Percentiles rank a stretch among this genome's conserved stretches.
Evolutionary conservation across 2,888 invertebrate genomes (phyloP).

Genomic region (Lasioglossum morio): DNA sequence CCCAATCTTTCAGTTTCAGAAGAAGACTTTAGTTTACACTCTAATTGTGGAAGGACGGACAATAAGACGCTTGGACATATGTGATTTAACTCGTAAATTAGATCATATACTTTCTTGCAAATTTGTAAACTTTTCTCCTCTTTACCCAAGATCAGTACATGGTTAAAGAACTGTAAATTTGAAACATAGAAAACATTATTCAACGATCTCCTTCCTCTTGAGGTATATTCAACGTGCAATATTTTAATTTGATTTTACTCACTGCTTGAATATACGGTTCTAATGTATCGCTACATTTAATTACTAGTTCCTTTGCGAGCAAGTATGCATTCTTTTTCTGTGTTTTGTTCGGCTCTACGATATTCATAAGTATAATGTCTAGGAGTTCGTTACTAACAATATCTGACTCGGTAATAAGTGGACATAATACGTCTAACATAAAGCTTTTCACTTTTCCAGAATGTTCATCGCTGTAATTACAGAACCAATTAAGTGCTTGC

Average conservation of each 20-base stretch:
- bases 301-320: constrained; percentile 95
- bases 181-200: constrained; percentile 10
- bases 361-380: constrained; percentile 96
- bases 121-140: constrained; percentile 93
- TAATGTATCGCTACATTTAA: constrained; percentile 95
- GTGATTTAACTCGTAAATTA: constrained; percentile 97
- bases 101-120: constrained; percentile 95
- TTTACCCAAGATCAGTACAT: constrained; percentile 96
- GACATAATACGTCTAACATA: constrained; percentile 97
- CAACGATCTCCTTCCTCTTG: background rate
- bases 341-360: constrained; percentile 97
- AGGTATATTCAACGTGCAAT: constrained; percentile 5
- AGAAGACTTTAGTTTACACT: constrained; percentile 97
- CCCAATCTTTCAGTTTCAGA: constrained; percentile 95
- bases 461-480: constrained; percentile 92
- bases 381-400: constrained; percentile 97
- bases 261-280: constrained; percentile 98
- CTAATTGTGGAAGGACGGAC: constrained; percentile 96
- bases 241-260: constrained; percentile 81
- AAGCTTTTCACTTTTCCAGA: constrained; percentile 98
- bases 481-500: constrained; percentile 8
- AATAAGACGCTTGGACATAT: constrained; percentile 95
- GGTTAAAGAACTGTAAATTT: constrained; percentile 95
- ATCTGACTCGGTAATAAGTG: constrained; percentile 97
- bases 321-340: constrained; percentile 95